Conservation (phyloP, 1,140 invertebrate genomes). For the Euwallacea similis region DNA sequence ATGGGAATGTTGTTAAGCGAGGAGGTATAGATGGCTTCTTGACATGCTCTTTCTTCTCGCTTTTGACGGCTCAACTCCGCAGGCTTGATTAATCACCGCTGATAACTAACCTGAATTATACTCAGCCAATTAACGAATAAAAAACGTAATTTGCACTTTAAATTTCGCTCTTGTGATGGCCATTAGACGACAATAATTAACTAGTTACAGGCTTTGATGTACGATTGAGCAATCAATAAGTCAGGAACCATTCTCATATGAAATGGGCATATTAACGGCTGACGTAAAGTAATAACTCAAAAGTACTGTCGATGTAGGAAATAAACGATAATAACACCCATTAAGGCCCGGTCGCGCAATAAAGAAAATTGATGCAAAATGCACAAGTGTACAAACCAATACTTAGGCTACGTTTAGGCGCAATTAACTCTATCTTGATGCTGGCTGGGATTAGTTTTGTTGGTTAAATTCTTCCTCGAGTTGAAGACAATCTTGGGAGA, state of each 20-base stretch:
- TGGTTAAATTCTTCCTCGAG: too few relatives aligned
- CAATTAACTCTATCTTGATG: neutral
- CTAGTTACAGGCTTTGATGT: too few relatives aligned
- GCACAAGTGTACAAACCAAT: neutral
- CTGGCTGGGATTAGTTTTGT: too few relatives aligned
- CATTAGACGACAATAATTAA: too few relatives aligned
- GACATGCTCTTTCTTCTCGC: constrained; percentile 37
- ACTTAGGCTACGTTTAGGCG: neutral
- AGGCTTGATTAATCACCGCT: constrained; percentile 1
- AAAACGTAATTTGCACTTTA: too few relatives aligned
- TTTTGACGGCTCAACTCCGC: constrained; percentile 40
- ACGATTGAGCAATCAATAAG: too few relatives aligned
- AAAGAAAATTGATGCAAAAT: constrained; percentile 1
- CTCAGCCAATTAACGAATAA: too few relatives aligned
- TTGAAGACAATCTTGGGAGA: too few relatives aligned
- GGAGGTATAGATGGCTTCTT: constrained; percentile 40
- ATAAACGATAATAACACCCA: constrained; percentile 7
- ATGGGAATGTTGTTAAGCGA: constrained; percentile 42
- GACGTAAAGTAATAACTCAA: too few relatives aligned
- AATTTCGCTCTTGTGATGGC: too few relatives aligned
- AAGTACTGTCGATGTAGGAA: neutral
- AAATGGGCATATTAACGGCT: too few relatives aligned
- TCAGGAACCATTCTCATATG: too few relatives aligned
- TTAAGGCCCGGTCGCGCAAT: neutral
- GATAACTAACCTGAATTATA: neutral